Conservation (phyloP, 1,140 invertebrate species). For the Aricia agestis region DNA sequence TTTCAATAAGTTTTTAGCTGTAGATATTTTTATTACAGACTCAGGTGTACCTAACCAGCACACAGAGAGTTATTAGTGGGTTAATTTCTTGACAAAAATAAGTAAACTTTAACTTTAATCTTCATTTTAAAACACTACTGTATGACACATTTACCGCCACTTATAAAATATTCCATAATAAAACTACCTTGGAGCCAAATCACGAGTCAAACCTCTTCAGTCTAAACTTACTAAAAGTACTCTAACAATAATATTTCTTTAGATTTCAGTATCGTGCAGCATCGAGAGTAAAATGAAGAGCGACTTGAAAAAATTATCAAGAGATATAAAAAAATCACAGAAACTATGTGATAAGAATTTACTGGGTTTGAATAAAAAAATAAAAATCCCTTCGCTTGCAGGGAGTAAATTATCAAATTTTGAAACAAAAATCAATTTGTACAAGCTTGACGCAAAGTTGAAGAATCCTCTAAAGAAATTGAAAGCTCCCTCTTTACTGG, state of each 20-base stretch:
- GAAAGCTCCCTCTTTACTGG: slow-evolving; percentile 23
- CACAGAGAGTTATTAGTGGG: too few relatives aligned
- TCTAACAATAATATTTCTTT: neutral
- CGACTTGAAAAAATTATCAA: slow-evolving; percentile 24
- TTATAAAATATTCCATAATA: too few relatives aligned
- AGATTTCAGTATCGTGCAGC: neutral
- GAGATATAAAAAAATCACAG: slow-evolving; percentile 18
- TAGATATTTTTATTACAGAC: too few relatives aligned
- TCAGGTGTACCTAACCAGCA: too few relatives aligned
- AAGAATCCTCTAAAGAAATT: slow-evolving; percentile 19
- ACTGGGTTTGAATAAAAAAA: neutral
- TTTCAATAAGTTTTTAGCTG: too few relatives aligned
- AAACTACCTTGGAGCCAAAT: too few relatives aligned
- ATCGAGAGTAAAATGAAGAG: slow-evolving; percentile 25
- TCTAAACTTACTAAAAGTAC: too few relatives aligned
- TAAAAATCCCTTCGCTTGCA: slow-evolving; percentile 32
- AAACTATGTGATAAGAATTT: slow-evolving; percentile 16
- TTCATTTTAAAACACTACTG: too few relatives aligned
- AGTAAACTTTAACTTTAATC: too few relatives aligned
- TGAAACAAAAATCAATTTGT: neutral
- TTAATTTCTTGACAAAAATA: too few relatives aligned
- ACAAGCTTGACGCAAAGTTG: slow-evolving; percentile 17
- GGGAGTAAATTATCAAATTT: slow-evolving; percentile 22
- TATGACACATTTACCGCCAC: too few relatives aligned
- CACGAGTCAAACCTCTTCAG: too few relatives aligned